These are phyloP conservation scores for Acropora tenuis DNA, from an alignment of 64 coral and sea anemone genomes.

Conservation along the genomic window DNA sequence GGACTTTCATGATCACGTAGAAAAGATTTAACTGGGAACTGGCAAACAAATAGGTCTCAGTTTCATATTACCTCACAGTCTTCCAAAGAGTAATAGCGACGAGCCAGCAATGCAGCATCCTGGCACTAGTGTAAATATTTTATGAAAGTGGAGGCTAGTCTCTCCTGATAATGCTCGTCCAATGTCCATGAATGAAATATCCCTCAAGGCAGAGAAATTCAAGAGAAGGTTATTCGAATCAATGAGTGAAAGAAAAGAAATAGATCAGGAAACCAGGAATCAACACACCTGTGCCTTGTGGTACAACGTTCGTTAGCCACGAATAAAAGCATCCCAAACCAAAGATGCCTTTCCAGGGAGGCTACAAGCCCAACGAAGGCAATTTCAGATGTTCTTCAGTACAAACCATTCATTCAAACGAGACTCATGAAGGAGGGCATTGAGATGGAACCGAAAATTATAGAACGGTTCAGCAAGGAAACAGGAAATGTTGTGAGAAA, in stretches of 20 bases:
- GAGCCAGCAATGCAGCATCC: not conserved
- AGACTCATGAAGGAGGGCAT: slow-evolving; percentile 73
- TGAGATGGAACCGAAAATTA: slow-evolving; percentile 54
- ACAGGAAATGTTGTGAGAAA: slow-evolving; percentile 39
- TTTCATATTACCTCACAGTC: slow-evolving; percentile 58
- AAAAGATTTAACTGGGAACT: slow-evolving; percentile 40
- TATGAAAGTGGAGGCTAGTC: slow-evolving; percentile 32
- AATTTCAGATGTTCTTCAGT: not conserved
- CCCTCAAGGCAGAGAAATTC: slow-evolving; percentile 27
- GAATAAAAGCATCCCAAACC: slow-evolving; percentile 79
- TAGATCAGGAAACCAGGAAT: slow-evolving; percentile 51
- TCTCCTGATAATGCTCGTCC: slow-evolving; percentile 57
- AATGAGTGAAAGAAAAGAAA: slow-evolving; percentile 47
- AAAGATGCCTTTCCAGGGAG: slow-evolving; percentile 57
- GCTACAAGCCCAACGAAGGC: slow-evolving; percentile 76
- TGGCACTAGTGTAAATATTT: not conserved
- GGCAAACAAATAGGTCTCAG: slow-evolving; percentile 53
- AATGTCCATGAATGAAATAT: slow-evolving; percentile 62
- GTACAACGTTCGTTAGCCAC: slow-evolving; percentile 36
- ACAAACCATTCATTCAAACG: slow-evolving; percentile 41
- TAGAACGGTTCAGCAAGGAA: slow-evolving; percentile 42
- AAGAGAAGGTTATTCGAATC: slow-evolving; percentile 49
- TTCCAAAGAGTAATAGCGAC: slow-evolving; percentile 21
- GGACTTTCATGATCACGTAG: slow-evolving; percentile 49
- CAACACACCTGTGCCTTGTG: slow-evolving; percentile 50